A percentile compares a stretch with the other conserved stretches of the same genome.
These are phyloP conservation scores for Harpagoxenus sublaevis DNA, from an alignment of 2,888 invertebrate genomes.

Conservation along the genomic window DNA sequence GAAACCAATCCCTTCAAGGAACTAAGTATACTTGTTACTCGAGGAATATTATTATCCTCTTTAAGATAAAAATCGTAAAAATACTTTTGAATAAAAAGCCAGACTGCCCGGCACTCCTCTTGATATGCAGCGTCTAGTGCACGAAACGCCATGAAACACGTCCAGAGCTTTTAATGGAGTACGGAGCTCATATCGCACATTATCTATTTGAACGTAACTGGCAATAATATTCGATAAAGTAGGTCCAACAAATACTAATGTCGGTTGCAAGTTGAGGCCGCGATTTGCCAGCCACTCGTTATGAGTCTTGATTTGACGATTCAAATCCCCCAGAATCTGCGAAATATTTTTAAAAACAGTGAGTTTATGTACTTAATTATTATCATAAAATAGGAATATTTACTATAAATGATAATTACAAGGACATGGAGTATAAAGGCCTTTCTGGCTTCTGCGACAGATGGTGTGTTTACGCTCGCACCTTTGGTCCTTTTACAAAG, in stretches of 20 bases:
- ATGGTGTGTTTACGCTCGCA: neutral
- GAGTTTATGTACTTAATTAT: neutral
- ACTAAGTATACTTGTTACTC: neutral
- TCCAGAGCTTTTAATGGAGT: slow-evolving; percentile 19
- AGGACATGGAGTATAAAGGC: neutral
- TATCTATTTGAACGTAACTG: slow-evolving; percentile 14
- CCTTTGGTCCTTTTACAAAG: slow-evolving; percentile 12
- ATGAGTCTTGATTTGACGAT: slow-evolving; percentile 2
- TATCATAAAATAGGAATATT: neutral
- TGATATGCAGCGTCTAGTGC: neutral
- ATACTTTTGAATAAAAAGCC: slow-evolving; percentile 23
- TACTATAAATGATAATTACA: neutral
- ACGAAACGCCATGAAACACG: slow-evolving; percentile 16
- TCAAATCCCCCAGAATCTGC: neutral
- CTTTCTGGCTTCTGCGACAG: neutral
- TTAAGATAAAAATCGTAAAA: slow-evolving; percentile 16
- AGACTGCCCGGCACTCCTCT: neutral
- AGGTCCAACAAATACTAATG: slow-evolving; percentile 5
- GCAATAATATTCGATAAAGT: slow-evolving; percentile 22
- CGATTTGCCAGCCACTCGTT: slow-evolving; percentile 7
- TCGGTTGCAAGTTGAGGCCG: neutral
- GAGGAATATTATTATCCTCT: slow-evolving; percentile 6
- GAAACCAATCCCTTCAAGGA: slow-evolving; percentile 5
- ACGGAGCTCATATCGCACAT: neutral
- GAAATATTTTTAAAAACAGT: slow-evolving; percentile 1